A percentile compares a stretch with the other conserved stretches of the same genome.
Evolutionary conservation across 2,888 invertebrate genomes (phyloP).

Genomic region (Drymonia ruficornis): DNA sequence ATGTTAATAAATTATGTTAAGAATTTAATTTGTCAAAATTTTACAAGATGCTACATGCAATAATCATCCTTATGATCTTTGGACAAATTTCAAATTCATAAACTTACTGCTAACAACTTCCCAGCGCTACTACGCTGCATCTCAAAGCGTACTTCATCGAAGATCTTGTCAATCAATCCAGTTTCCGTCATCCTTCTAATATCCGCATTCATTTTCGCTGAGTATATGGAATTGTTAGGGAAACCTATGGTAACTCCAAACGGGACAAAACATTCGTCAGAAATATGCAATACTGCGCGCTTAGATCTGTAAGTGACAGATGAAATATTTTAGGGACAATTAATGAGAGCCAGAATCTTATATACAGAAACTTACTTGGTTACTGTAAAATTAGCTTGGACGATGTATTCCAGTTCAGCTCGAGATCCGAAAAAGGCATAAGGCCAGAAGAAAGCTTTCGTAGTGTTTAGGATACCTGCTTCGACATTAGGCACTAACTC

Average conservation of each 20-base stretch:
- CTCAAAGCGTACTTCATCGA: conserved; percentile 89
- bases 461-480: conserved; percentile 89
- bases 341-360: background rate
- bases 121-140: conserved; percentile 87
- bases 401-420: conserved; percentile 89
- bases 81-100: background rate
- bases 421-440: conserved; percentile 91
- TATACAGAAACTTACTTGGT: conserved; percentile 53
- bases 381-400: conserved; percentile 89
- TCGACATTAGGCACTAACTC: conserved; percentile 88
- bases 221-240: conserved; percentile 87
- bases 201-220: conserved; percentile 85
- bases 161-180: conserved; percentile 88
- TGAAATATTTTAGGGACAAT: background rate
- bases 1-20: background rate
- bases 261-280: conserved; percentile 90
- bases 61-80: too few species aligned
- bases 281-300: conserved; percentile 88
- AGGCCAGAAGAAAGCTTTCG: conserved; percentile 90
- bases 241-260: conserved; percentile 88
- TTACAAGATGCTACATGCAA: too few species aligned
- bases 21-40: too few species aligned
- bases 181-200: conserved; percentile 87
- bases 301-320: conserved; percentile 72
- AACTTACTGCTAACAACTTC: conserved; percentile 85